A percentile compares a stretch with the other conserved stretches of the same genome.
Conservation (phyloP, 2,888 invertebrate species). For the Phytoseiulus persimilis region DNA sequence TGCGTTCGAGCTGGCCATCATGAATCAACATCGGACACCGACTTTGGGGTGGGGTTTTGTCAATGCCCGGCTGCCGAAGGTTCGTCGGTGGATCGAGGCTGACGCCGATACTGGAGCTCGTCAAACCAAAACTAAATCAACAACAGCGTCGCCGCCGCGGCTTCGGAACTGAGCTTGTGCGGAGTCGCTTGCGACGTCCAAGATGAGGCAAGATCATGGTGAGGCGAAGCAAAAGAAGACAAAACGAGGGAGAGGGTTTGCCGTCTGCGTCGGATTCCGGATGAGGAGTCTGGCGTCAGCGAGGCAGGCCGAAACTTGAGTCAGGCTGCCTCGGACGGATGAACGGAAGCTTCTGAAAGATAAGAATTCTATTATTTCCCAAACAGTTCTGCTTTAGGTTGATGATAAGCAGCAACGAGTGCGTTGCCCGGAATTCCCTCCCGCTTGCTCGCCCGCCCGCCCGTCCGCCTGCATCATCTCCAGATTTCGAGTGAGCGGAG, state of each 20-base stretch:
- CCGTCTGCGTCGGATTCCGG: neutral
- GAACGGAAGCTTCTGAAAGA: neutral
- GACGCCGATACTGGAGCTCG: no score
- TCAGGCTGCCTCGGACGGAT: neutral
- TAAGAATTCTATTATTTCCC: neutral
- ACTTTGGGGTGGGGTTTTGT: no score
- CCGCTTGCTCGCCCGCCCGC: neutral
- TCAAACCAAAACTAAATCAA: neutral
- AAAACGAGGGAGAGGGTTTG: neutral
- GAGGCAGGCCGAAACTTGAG: neutral
- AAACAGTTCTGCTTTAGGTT: neutral
- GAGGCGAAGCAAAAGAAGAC: neutral
- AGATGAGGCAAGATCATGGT: neutral
- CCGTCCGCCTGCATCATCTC: neutral
- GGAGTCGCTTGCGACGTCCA: neutral
- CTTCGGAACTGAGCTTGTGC: neutral
- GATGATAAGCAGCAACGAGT: neutral
- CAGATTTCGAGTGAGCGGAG: neutral
- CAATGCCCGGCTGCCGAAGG: no score
- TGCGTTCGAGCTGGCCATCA: no score
- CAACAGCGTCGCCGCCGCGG: neutral
- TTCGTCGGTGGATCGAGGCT: no score
- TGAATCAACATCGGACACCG: no score
- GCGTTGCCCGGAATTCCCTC: neutral
- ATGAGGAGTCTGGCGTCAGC: neutral